Percentiles rank a stretch among this genome's conserved stretches.
phyloP scores from a whole-genome alignment of 2,113 vertebrate species.

The Cyanocitta stelleri region DNA sequence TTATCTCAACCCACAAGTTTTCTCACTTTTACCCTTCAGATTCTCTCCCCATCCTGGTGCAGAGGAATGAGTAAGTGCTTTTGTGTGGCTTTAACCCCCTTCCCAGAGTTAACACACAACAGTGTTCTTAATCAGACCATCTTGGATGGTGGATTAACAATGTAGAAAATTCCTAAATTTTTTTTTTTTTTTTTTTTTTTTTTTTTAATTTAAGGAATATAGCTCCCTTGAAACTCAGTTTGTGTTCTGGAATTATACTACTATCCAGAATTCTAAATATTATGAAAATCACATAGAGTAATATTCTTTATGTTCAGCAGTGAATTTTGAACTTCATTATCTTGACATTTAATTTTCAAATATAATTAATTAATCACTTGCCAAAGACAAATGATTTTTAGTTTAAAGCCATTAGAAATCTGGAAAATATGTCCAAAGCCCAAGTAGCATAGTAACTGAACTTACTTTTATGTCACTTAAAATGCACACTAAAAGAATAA shows the following conservation, averaged over 20 bases:
- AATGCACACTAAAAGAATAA: neutral
- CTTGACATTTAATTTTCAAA: neutral
- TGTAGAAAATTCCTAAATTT: neutral
- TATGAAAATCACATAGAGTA: neutral
- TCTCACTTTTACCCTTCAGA: neutral
- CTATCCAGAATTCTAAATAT: neutral
- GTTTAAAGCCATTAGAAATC: neutral
- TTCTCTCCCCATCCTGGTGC: neutral
- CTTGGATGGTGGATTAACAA: neutral
- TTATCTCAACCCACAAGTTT: neutral
- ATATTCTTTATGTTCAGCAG: neutral
- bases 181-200: neutral
- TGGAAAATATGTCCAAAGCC: neutral
- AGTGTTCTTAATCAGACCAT: neutral
- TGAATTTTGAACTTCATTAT: neutral
- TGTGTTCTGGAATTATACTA: neutral
- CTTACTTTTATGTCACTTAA: neutral
- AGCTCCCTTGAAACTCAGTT: neutral
- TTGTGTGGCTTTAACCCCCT: neutral
- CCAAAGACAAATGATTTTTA: neutral
- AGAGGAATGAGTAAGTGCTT: rapidly evolving
- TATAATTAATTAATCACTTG: neutral
- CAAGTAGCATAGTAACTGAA: neutral
- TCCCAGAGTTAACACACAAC: neutral
- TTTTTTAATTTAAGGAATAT: neutral